Percentiles rank a stretch among this genome's conserved stretches.
Evolutionary conservation across 2,797 vertebrate species (phyloP).

Genomic region (Mus minutoides): DNA sequence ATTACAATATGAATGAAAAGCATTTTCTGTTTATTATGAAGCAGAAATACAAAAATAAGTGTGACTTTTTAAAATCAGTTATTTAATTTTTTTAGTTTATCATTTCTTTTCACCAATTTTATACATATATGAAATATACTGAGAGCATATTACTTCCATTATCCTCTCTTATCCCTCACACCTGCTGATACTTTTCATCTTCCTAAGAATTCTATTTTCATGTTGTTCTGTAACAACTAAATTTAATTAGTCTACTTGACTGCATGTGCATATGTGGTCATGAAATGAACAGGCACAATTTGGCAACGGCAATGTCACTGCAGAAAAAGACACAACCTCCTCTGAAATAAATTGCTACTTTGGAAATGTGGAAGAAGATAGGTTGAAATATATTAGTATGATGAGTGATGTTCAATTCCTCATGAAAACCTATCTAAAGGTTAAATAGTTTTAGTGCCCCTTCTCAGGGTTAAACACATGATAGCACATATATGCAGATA

Average conservation of each 20-base stretch:
- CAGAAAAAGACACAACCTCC: background rate
- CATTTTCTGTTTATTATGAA: background rate
- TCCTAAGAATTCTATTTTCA: background rate
- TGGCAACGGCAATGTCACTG: background rate
- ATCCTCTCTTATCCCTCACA: background rate
- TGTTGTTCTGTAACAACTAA: background rate
- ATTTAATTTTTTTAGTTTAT: background rate
- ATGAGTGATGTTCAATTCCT: rapidly evolving
- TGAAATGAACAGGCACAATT: background rate
- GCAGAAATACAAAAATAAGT: background rate
- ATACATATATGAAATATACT: background rate
- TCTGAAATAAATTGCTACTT: background rate
- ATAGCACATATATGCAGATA: background rate
- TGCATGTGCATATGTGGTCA: background rate
- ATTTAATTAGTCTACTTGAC: background rate
- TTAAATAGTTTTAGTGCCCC: background rate
- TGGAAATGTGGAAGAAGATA: background rate
- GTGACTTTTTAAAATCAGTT: background rate
- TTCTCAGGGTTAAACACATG: background rate
- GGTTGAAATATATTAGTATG: background rate
- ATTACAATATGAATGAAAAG: background rate
- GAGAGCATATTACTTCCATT: background rate
- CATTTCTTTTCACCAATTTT: background rate
- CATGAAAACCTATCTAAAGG: background rate
- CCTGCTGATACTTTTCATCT: background rate